A percentile compares a stretch with the other conserved stretches of the same genome.
Evolutionary conservation across 2,113 vertebrate genomes (phyloP).

Genomic region (Leucosticte australis): DNA sequence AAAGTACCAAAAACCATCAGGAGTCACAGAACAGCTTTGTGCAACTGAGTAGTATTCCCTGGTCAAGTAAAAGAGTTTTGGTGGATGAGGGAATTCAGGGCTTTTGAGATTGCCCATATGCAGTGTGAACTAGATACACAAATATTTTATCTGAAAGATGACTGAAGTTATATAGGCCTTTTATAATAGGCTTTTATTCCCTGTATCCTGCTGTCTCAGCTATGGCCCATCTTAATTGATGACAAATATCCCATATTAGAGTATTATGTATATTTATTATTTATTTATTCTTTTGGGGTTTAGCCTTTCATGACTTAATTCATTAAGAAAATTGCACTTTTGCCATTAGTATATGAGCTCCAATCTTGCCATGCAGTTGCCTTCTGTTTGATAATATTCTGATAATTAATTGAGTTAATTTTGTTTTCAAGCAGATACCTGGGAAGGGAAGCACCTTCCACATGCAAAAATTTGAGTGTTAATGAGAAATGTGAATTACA

Average conservation of each 20-base stretch:
- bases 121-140: background rate
- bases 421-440: background rate
- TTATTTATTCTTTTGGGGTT: background rate
- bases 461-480: background rate
- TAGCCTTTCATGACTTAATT: background rate
- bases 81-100: background rate
- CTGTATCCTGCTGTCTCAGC: background rate
- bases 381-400: background rate
- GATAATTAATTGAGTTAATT: background rate
- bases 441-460: background rate
- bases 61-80: background rate
- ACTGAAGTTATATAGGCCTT: background rate
- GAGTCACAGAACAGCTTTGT: background rate
- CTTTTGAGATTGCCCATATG: background rate
- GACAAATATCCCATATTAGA: background rate
- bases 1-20: background rate
- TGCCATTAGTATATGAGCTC: background rate
- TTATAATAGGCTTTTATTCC: background rate
- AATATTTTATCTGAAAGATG: background rate
- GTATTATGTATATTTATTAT: background rate
- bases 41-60: background rate
- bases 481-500: background rate
- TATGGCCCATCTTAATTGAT: background rate
- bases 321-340: background rate
- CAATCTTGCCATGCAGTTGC: accelerated